Evolutionary conservation across 2,113 vertebrate species (phyloP).

Genomic region (Tympanuchus pallidicinctus): DNA sequence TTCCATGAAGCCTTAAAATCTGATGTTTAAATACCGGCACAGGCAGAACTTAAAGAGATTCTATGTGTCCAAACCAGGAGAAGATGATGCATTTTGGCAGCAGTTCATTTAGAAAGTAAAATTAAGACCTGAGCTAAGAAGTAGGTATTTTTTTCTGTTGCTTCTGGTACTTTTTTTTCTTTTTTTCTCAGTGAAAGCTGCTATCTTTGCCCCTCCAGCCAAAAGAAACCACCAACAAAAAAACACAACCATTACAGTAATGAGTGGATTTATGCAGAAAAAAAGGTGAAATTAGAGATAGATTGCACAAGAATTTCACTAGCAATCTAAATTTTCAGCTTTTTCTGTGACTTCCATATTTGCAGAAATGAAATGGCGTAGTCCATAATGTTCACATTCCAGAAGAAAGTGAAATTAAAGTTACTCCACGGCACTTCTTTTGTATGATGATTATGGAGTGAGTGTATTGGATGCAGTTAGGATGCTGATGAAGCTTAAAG

Average conservation of each 20-base stretch:
- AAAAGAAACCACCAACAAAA: not conserved
- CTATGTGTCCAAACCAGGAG: not conserved
- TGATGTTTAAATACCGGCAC: not conserved
- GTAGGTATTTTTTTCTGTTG: not conserved
- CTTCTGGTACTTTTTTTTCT: too few relatives aligned
- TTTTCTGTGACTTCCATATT: not conserved
- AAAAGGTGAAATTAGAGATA: not conserved
- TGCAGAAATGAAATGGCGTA: not conserved
- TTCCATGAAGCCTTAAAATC: not conserved
- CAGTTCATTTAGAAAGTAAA: not conserved
- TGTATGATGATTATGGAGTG: slow-evolving; percentile 76
- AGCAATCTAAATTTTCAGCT: not conserved
- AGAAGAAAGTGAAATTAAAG: not conserved
- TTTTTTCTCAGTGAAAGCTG: not conserved
- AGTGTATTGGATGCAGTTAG: slow-evolving; percentile 74
- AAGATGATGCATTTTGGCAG: not conserved
- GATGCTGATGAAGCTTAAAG: slow-evolving; percentile 81
- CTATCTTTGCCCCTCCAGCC: not conserved
- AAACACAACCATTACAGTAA: not conserved
- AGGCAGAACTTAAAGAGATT: not conserved
- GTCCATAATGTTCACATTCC: not conserved
- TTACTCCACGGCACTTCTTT: slow-evolving; percentile 49
- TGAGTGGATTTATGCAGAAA: not conserved
- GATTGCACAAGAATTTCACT: not conserved
- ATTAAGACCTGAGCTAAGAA: not conserved